Conservation (phyloP, 2,113 vertebrate genomes). For the Orthonyx spaldingii region DNA sequence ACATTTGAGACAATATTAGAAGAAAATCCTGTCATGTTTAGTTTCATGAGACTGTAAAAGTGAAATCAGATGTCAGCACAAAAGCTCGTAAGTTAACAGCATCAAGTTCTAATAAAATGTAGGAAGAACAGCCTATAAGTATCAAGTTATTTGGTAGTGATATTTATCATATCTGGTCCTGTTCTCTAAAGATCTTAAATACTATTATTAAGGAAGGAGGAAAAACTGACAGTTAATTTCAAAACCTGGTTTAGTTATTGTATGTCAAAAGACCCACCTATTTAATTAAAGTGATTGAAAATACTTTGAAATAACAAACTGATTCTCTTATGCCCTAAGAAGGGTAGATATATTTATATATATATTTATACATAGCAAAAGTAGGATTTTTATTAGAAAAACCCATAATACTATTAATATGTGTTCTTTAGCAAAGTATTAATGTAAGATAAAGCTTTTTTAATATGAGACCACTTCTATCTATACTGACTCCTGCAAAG, state of each 20-base stretch:
- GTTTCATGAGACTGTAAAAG: conserved; percentile 25
- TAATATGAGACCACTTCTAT: background rate
- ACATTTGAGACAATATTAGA: conserved; percentile 2
- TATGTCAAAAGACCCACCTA: fast-evolving
- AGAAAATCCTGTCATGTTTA: conserved; percentile 18
- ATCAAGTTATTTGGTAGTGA: background rate
- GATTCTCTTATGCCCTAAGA: background rate
- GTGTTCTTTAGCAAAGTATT: background rate
- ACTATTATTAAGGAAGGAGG: background rate
- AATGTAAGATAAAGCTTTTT: background rate
- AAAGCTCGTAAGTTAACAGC: background rate
- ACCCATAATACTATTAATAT: background rate
- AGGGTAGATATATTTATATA: background rate
- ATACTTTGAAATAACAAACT: background rate
- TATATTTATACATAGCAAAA: background rate
- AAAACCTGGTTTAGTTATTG: background rate
- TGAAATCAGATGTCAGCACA: conserved; percentile 24
- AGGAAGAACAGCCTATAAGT: background rate
- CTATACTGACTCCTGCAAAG: background rate
- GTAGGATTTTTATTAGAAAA: background rate
- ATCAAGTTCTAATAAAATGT: conserved; percentile 16
- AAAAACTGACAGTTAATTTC: background rate
- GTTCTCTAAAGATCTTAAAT: background rate
- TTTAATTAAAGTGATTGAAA: background rate
- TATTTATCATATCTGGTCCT: conserved; percentile 25